Base-by-base conservation (phyloP, 1,140 invertebrate genomes). In the Ceratitis capitata region DNA sequence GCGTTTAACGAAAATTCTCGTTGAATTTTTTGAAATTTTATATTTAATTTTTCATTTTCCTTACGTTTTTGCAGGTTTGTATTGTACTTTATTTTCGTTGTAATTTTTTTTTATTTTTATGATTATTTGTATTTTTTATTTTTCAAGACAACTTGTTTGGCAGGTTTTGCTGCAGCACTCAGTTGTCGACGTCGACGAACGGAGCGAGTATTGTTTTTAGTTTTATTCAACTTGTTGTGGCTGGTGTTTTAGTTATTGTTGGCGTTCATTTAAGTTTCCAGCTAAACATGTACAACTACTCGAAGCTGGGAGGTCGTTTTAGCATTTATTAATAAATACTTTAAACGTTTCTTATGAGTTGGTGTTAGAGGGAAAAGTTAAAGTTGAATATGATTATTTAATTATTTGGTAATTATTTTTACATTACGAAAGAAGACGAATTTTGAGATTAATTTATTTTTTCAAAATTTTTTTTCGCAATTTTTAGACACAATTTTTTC, bases 131-230 rank as follows among this genome's bases (percentile, higher is more conserved):
- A 29, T 35, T 64, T 45, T 64, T 84, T 84, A 69, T 64, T 47
- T 64, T 64, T 84, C 49, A 61, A 47, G n/a, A 35, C 61, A 64
- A 64, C 61, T 84, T 84, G 83, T 64, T 64, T 58, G 42, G 83
- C 61, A 64, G 58, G 58, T 64, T 84, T 42, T 64, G 29, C 53
- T 64, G 29, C 53, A 23, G 45, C 53, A 69, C n/a, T 42, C 35
- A n/a, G 49, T 83, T 83, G 45, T 51, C 51, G 83, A 61, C 61
- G 83, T 84, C 47, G 51, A n/a, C n/a, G n/a, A n/a, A n/a, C n/a
- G n/a, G n/a, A n/a, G n/a, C n/a, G n/a, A n/a, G n/a, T 56, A 56
- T 35, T 84, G 83, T 84, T 84, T 56, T 84, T 64, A 58, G 26
- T 32, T 84, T 84, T 84, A 58, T 51, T 53, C 29, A n/a, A 23